phyloP scores from a whole-genome alignment of 2,888 invertebrate species.

The Drosophila setosimentum region DNA sequence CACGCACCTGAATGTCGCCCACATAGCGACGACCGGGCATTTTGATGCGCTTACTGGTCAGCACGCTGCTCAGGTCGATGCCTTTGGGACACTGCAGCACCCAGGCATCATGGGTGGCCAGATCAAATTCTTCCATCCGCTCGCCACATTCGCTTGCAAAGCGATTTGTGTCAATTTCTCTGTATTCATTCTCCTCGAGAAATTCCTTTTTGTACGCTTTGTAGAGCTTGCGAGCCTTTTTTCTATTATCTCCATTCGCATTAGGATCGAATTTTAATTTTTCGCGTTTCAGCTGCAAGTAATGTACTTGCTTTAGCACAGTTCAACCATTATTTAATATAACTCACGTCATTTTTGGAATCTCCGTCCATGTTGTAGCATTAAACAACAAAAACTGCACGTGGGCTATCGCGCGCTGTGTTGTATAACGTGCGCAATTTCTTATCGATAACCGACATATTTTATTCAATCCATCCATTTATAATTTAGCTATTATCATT shows the following conservation, averaged over 20 bases:
- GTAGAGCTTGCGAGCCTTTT: neutral
- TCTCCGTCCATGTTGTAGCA: neutral
- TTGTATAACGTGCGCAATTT: neutral
- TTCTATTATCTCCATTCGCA: neutral
- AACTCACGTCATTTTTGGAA: neutral
- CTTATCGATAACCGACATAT: neutral
- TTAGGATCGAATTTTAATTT: neutral
- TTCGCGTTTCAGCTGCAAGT: neutral
- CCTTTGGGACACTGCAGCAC: slow-evolving; percentile 61
- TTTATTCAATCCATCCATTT: neutral
- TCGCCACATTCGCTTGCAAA: slow-evolving; percentile 18
- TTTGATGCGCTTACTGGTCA: slow-evolving; percentile 53
- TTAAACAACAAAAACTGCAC: neutral
- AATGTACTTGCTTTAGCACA: neutral
- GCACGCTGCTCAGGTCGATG: slow-evolving; percentile 15
- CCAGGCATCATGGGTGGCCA: slow-evolving; percentile 58
- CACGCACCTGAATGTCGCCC: slow-evolving; percentile 49
- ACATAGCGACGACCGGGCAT: slow-evolving; percentile 58
- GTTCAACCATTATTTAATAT: neutral
- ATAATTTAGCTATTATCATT: neutral
- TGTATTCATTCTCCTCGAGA: slow-evolving; percentile 40
- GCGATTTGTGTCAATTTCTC: neutral
- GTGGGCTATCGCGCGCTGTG: neutral
- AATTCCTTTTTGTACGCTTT: slow-evolving; percentile 37
- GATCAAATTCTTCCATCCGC: slow-evolving; percentile 43